Conservation (phyloP, 1,140 invertebrate species). For the Teleogryllus occipitalis region DNA sequence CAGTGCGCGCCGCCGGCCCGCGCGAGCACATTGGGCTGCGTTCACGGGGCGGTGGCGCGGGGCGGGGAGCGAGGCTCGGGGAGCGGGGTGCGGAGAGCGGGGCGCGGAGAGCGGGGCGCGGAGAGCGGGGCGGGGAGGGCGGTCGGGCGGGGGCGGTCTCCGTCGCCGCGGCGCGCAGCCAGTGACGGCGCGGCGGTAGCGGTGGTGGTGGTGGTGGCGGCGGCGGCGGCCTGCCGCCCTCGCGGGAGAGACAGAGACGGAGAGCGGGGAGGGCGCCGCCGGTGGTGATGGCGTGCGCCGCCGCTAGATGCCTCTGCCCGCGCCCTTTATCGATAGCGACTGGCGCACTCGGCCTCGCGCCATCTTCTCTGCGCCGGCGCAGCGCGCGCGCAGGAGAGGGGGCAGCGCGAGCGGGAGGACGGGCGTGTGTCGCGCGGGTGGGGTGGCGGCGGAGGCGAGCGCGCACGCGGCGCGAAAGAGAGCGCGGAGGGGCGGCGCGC, state of each 20-base stretch:
- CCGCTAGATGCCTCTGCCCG: neutral
- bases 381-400: neutral
- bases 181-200: neutral
- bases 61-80: no score
- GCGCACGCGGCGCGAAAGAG: no score
- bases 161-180: neutral
- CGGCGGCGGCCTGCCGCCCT: no score
- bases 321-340: neutral
- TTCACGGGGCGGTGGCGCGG: neutral
- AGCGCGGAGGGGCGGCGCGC: no score
- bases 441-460: neutral
- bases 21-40: slow-evolving; percentile 2
- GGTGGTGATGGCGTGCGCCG: neutral
- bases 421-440: no score
- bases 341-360: neutral
- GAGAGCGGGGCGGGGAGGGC: no score
- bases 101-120: neutral
- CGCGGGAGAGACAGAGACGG: neutral
- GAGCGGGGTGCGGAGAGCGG: no score
- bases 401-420: neutral
- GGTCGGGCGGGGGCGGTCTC: no score
- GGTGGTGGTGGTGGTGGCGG: neutral
- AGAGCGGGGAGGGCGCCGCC: no score
- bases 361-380: slow-evolving; percentile 2
- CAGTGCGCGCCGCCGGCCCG: neutral